Conservation (phyloP, 2,797 vertebrate genomes). For the Rhodeus uyekii region DNA sequence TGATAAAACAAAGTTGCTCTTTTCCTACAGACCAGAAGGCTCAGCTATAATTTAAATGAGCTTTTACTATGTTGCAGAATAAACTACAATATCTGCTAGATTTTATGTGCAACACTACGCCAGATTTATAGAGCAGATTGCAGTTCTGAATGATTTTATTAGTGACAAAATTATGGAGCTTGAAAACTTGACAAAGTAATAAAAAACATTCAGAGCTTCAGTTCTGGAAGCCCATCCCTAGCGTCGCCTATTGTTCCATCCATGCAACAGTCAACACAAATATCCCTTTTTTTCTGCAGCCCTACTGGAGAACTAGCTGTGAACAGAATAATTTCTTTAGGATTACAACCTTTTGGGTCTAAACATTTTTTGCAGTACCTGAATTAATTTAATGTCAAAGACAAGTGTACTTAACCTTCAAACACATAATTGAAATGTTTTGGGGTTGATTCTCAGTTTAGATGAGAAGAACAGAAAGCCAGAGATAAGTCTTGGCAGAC, state of each 20-base stretch:
- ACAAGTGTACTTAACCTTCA: slow-evolving; percentile 30
- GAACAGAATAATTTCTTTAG: background rate
- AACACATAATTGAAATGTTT: slow-evolving; percentile 27
- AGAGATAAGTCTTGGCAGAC: slow-evolving; percentile 52
- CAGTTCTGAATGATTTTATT: slow-evolving; percentile 31
- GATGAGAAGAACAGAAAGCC: slow-evolving; percentile 40
- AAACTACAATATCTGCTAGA: slow-evolving; percentile 26
- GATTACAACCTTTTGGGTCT: background rate
- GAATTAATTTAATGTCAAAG: slow-evolving; percentile 14
- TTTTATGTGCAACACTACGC: slow-evolving; percentile 19
- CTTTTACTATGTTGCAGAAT: slow-evolving; percentile 29
- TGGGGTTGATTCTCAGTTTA: slow-evolving; percentile 28
- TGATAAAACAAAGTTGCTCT: background rate
- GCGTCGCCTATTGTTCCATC: background rate
- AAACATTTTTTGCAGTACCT: background rate
- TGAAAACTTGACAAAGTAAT: slow-evolving; percentile 25
- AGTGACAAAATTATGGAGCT: slow-evolving; percentile 14
- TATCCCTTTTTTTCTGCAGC: background rate
- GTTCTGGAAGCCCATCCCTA: background rate
- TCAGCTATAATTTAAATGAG: slow-evolving; percentile 24
- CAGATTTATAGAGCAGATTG: slow-evolving; percentile 33
- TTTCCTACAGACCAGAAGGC: slow-evolving; percentile 13
- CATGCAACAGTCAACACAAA: too few species aligned
- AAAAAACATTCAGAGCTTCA: slow-evolving; percentile 9
- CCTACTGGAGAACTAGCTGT: background rate